phyloP scores from a whole-genome alignment of 1,140 invertebrate genomes.

The Drosophila ironensis region DNA sequence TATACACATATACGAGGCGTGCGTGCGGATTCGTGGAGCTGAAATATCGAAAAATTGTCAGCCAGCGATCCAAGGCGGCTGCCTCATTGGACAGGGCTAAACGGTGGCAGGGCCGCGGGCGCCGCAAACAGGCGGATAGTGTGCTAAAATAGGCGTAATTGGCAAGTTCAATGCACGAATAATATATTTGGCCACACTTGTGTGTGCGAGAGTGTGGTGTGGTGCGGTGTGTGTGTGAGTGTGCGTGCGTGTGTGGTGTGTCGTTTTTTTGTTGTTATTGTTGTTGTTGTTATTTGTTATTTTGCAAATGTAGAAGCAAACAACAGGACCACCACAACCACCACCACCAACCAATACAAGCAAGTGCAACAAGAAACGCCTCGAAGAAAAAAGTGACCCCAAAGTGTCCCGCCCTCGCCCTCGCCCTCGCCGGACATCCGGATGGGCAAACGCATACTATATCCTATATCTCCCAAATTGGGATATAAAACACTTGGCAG shows the following conservation, averaged over 20 bases:
- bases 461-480: no score
- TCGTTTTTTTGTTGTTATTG: no score
- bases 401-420: not conserved
- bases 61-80: slow-evolving; percentile 3
- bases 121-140: not conserved
- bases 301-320: not conserved
- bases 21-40: slow-evolving; percentile 44
- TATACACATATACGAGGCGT: slow-evolving; percentile 34
- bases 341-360: no score
- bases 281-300: no score
- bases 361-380: slow-evolving; percentile 1
- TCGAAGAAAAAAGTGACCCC: slow-evolving; percentile 36
- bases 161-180: slow-evolving; percentile 75
- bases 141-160: slow-evolving; percentile 51
- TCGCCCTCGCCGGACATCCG: not conserved
- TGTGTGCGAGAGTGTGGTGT: slow-evolving; percentile 21
- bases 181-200: slow-evolving; percentile 76
- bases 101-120: not conserved
- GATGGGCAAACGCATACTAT: not conserved
- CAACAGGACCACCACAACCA: no score
- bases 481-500: no score
- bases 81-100: slow-evolving; percentile 2
- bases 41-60: slow-evolving; percentile 38
- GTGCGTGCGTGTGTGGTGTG: slow-evolving; percentile 11
- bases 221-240: slow-evolving; percentile 18